Evolutionary conservation across 2,113 vertebrate genomes (phyloP).

Genomic region (Pampusana beccarii): DNA sequence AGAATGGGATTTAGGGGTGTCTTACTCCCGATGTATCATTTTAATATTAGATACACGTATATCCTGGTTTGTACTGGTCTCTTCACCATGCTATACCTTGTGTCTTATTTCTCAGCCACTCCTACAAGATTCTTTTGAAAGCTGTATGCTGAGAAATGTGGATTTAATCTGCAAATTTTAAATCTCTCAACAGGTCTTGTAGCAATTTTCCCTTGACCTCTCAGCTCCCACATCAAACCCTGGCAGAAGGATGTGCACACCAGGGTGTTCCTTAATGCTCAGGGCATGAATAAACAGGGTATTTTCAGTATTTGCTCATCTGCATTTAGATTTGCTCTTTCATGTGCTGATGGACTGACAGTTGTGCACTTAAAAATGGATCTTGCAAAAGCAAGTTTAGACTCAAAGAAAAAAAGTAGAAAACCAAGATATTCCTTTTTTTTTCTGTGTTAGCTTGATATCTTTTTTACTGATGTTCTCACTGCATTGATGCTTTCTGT

Average conservation of each 20-base stretch:
- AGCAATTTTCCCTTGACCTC: neutral
- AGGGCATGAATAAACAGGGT: neutral
- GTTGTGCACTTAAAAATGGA: neutral
- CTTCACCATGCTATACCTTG: neutral
- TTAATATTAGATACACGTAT: neutral
- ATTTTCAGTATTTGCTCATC: neutral
- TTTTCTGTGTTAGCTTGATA: neutral
- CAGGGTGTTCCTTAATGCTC: neutral
- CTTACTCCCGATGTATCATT: fast-evolving
- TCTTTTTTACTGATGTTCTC: neutral
- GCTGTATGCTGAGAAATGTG: neutral
- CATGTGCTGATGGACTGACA: neutral
- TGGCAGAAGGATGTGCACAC: neutral
- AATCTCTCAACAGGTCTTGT: neutral
- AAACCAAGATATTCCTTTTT: neutral
- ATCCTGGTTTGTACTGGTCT: neutral
- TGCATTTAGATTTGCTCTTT: neutral
- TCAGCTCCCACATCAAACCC: neutral
- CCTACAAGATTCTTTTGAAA: neutral
- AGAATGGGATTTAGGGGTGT: neutral
- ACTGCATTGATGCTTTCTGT: neutral
- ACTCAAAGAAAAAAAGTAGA: neutral
- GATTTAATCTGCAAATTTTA: neutral
- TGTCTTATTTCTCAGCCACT: neutral
- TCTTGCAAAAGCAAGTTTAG: neutral